phyloP scores from a whole-genome alignment of 2,888 invertebrate species.

The Epirrhoe alternata region DNA sequence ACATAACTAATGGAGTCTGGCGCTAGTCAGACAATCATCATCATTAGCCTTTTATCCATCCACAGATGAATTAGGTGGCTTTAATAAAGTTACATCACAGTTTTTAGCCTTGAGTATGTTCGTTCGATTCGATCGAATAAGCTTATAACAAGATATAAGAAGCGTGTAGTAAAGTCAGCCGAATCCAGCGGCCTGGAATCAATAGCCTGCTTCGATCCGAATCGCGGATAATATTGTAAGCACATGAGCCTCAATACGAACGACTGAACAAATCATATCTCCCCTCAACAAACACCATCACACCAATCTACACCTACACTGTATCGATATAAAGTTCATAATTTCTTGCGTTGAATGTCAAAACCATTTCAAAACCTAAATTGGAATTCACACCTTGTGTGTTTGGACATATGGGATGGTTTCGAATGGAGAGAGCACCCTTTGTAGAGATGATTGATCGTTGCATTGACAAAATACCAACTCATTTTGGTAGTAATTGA shows the following conservation, averaged over 20 bases:
- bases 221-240: slow-evolving; percentile 14
- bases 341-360: slow-evolving; percentile 4
- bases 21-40: too few relatives aligned
- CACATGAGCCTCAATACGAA: slow-evolving; percentile 30
- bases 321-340: slow-evolving; percentile 7
- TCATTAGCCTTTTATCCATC: too few relatives aligned
- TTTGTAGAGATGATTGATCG: slow-evolving; percentile 37
- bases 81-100: too few relatives aligned
- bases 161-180: background rate
- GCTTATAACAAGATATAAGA: too few relatives aligned
- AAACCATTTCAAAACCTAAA: background rate
- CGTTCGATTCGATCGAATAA: too few relatives aligned
- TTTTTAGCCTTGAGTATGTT: too few relatives aligned
- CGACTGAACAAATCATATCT: slow-evolving; percentile 40
- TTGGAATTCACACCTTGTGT: slow-evolving; percentile 22
- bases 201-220: slow-evolving; percentile 4
- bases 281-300: slow-evolving; percentile 13
- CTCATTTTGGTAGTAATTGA: slow-evolving; percentile 39
- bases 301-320: slow-evolving; percentile 15
- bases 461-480: slow-evolving; percentile 38
- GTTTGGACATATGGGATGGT: slow-evolving; percentile 17
- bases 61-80: too few relatives aligned
- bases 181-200: slow-evolving; percentile 5
- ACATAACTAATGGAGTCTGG: too few relatives aligned
- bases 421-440: slow-evolving; percentile 26